Conservation (phyloP, 1,140 invertebrate genomes). For the Zaprionus lachaisei region DNA sequence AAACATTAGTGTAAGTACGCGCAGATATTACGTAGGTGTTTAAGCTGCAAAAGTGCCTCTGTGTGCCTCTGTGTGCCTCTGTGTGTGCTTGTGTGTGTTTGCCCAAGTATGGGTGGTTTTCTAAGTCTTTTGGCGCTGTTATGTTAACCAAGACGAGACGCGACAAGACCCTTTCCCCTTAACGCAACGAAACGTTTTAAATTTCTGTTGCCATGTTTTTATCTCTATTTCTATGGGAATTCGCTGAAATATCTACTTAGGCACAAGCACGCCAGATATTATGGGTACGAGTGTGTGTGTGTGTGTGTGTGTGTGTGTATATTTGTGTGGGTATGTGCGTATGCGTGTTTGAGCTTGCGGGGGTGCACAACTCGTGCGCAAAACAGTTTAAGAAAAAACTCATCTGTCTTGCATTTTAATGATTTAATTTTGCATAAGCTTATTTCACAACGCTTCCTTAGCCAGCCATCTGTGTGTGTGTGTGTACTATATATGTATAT, state of each 20-base stretch:
- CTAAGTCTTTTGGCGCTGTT: constrained; percentile 35
- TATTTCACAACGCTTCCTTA: constrained; percentile 37
- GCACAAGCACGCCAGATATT: constrained; percentile 53
- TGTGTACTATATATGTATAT: neutral
- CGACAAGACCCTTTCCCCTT: constrained; percentile 27
- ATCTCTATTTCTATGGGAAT: constrained; percentile 60
- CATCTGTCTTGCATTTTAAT: constrained; percentile 76
- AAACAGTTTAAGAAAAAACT: constrained; percentile 76
- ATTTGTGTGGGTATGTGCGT: constrained; percentile 36
- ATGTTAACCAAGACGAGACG: constrained; percentile 52
- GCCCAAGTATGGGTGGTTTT: constrained; percentile 9
- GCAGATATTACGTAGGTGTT: constrained; percentile 5
- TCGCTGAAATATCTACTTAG: constrained; percentile 73
- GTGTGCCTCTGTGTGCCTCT: constrained; percentile 15
- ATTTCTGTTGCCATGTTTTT: constrained; percentile 58
- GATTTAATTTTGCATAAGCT: constrained; percentile 79
- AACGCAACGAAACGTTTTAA: constrained; percentile 57
- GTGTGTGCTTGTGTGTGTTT: constrained; percentile 8
- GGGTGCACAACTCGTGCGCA: constrained; percentile 67
- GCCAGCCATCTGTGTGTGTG: constrained; percentile 15
- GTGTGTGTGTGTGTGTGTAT: constrained; percentile 9
- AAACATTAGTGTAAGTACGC: neutral
- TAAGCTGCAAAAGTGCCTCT: neutral
- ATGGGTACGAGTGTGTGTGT: constrained; percentile 9
- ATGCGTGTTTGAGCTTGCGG: neutral